phyloP scores from a whole-genome alignment of 1,140 invertebrate species.

The Limonius californicus region DNA sequence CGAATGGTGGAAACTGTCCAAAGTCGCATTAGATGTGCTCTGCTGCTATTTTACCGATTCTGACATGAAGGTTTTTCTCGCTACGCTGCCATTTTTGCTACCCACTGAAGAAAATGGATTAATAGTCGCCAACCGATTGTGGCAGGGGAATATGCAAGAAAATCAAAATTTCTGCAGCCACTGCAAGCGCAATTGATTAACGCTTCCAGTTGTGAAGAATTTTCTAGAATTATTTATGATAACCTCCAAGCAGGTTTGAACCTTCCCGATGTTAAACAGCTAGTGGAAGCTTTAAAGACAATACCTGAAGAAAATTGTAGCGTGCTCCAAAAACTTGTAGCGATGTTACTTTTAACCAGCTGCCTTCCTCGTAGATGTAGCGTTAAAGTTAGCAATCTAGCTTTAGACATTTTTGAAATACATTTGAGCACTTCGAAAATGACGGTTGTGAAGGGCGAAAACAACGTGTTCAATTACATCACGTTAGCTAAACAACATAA shows the following conservation, averaged over 20 bases:
- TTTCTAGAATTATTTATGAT: constrained; percentile 19
- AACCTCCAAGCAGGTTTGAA: neutral
- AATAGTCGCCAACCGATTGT: constrained; percentile 49
- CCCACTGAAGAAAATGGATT: constrained; percentile 51
- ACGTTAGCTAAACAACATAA: constrained; percentile 23
- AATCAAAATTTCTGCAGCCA: neutral
- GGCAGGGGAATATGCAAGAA: constrained; percentile 5
- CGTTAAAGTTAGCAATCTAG: constrained; percentile 24
- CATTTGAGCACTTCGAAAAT: constrained; percentile 37
- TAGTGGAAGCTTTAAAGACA: constrained; percentile 34
- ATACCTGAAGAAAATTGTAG: constrained; percentile 42
- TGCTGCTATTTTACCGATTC: constrained; percentile 16
- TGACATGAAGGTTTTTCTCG: constrained; percentile 44
- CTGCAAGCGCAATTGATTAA: neutral
- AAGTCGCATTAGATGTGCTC: constrained; percentile 14
- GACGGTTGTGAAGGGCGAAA: constrained; percentile 44
- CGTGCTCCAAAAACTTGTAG: constrained; percentile 40
- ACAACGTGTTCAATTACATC: constrained; percentile 37
- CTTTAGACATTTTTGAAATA: constrained; percentile 47
- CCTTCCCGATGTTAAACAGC: neutral
- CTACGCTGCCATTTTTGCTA: constrained; percentile 57
- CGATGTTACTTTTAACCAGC: constrained; percentile 23
- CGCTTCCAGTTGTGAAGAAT: constrained; percentile 38
- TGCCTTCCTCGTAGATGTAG: constrained; percentile 22
- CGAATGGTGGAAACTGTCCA: constrained; percentile 18